Percentiles rank a stretch among this genome's conserved stretches.
Conservation (phyloP, 2,797 vertebrate genomes). For the Ibycter americanus region DNA sequence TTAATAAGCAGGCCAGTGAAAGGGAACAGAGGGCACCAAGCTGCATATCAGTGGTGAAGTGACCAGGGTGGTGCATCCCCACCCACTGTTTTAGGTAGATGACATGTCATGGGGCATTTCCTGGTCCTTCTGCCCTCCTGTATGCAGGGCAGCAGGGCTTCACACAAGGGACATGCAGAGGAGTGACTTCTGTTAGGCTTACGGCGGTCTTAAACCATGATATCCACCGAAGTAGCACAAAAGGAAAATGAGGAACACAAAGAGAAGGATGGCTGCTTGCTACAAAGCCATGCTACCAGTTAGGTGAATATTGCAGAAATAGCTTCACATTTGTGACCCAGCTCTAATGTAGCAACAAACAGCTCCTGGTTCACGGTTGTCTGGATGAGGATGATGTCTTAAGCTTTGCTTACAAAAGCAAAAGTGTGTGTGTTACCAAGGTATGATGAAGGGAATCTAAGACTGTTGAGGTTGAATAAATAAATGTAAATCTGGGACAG, state of each 20-base stretch:
- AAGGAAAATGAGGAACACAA: background rate
- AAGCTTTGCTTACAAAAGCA: background rate
- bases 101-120: background rate
- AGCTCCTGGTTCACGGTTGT: background rate
- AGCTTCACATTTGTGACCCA: background rate
- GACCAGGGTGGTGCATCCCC: background rate
- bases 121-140: background rate
- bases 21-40: background rate
- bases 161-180: background rate
- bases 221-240: background rate
- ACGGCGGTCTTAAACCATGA: background rate
- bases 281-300: background rate
- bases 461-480: background rate
- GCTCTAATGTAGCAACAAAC: background rate
- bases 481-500: background rate
- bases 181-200: background rate
- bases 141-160: background rate
- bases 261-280: background rate
- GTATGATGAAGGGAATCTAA: background rate
- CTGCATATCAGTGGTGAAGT: background rate
- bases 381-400: background rate
- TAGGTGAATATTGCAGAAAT: background rate
- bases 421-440: background rate
- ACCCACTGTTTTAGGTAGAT: background rate
- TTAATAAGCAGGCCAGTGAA: background rate